These are phyloP conservation scores for Vulpes vulpes DNA, from an alignment of 2,113 vertebrate genomes.

Conservation along the genomic window DNA sequence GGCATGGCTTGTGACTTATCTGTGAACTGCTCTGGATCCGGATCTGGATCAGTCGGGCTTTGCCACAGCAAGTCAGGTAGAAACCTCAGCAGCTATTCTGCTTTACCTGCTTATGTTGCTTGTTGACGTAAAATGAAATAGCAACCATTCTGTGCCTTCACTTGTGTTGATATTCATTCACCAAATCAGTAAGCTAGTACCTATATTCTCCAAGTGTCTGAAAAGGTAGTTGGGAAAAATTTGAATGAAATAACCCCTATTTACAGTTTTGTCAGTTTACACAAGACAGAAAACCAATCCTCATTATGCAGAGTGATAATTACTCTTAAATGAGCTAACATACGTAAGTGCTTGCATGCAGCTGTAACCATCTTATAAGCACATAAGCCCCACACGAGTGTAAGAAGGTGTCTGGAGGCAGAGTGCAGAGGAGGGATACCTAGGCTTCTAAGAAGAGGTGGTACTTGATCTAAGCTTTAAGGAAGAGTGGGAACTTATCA, in stretches of 20 bases:
- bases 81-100: not conserved
- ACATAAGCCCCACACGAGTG: not conserved
- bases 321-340: constrained; percentile 27
- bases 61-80: not conserved
- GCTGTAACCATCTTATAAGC: not conserved
- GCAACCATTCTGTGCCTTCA: not conserved
- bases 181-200: not conserved
- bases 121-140: not conserved
- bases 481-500: not conserved
- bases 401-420: not conserved
- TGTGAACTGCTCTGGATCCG: not conserved
- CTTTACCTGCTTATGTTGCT: not conserved
- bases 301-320: not conserved
- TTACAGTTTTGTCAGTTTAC: not conserved
- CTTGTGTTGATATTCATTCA: not conserved
- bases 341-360: not conserved
- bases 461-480: not conserved
- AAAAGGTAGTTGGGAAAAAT: not conserved
- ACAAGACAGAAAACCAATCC: not conserved
- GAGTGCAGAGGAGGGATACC: not conserved
- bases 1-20: not conserved
- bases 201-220: not conserved
- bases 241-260: not conserved
- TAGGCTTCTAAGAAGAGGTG: not conserved
- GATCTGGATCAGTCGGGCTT: not conserved